phyloP scores from a whole-genome alignment of 2,113 vertebrate species.

The Chamaea fasciata region DNA sequence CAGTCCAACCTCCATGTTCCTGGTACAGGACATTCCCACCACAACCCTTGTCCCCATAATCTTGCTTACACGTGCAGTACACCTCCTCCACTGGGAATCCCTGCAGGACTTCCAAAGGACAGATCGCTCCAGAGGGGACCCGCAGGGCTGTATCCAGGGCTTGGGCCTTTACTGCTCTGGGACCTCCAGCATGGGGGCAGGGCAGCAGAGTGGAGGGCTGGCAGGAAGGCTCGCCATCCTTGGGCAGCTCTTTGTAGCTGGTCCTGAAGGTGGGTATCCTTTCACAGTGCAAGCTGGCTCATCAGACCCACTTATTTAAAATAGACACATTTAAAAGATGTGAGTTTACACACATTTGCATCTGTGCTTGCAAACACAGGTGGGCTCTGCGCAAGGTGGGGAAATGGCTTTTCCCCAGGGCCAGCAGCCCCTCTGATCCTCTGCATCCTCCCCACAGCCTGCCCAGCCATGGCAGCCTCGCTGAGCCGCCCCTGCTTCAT shows the following conservation, averaged over 20 bases:
- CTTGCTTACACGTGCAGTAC: neutral
- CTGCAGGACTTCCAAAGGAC: neutral
- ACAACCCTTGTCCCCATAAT: neutral
- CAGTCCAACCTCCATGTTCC: neutral
- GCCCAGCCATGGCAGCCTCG: constrained; percentile 75
- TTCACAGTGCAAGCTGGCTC: neutral
- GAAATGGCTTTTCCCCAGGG: neutral
- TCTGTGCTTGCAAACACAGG: neutral
- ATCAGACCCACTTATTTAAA: neutral
- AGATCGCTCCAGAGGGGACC: neutral
- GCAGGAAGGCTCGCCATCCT: fast-evolving
- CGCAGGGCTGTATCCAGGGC: neutral
- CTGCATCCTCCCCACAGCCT: neutral
- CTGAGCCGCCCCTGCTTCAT: constrained; percentile 83
- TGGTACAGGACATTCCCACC: neutral
- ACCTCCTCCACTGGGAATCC: neutral
- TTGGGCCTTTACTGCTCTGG: neutral
- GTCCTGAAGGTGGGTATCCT: neutral
- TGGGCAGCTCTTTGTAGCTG: neutral
- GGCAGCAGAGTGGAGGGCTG: neutral
- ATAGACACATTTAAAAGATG: neutral
- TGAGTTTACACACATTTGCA: fast-evolving
- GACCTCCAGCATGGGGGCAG: fast-evolving
- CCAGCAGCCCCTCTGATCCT: neutral
- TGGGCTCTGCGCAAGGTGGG: neutral